These are phyloP conservation scores for Heterodera schachtii DNA, from an alignment of 1,140 invertebrate genomes.

Conservation along the genomic window DNA sequence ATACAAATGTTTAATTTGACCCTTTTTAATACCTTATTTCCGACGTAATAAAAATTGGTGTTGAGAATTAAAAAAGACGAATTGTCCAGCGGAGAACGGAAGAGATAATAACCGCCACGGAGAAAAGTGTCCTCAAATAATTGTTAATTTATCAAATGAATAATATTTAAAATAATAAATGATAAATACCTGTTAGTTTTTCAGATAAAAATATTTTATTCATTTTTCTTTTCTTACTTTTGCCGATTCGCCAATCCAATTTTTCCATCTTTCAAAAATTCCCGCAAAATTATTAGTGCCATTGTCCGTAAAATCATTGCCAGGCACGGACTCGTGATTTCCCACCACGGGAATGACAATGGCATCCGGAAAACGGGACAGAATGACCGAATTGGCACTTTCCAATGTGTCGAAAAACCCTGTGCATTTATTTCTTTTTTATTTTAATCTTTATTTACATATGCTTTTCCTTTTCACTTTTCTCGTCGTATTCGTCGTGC, in stretches of 20 bases:
- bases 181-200: too few relatives aligned
- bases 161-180: neutral
- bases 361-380: slow-evolving; percentile 36
- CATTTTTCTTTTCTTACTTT: slow-evolving; percentile 29
- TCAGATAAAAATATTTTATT: too few relatives aligned
- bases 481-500: slow-evolving; percentile 48
- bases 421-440: slow-evolving; percentile 33
- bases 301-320: slow-evolving; percentile 52
- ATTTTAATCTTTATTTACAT: neutral
- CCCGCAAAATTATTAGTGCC: slow-evolving; percentile 18
- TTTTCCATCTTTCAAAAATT: slow-evolving; percentile 54
- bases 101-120: slow-evolving; percentile 56
- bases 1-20: neutral
- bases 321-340: slow-evolving; percentile 58
- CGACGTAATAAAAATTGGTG: slow-evolving; percentile 61
- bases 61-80: slow-evolving; percentile 55
- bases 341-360: slow-evolving; percentile 56
- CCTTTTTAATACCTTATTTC: slow-evolving; percentile 35
- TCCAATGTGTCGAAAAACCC: slow-evolving; percentile 52
- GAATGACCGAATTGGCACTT: slow-evolving; percentile 37
- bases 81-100: slow-evolving; percentile 22
- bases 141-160: neutral
- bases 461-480: slow-evolving; percentile 35
- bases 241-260: slow-evolving; percentile 48
- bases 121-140: slow-evolving; percentile 56